Evolutionary conservation across 2,113 vertebrate species (phyloP), one percentile per base, ranked within the genome.

Genomic region (Chroicocephalus ridibundus): DNA sequence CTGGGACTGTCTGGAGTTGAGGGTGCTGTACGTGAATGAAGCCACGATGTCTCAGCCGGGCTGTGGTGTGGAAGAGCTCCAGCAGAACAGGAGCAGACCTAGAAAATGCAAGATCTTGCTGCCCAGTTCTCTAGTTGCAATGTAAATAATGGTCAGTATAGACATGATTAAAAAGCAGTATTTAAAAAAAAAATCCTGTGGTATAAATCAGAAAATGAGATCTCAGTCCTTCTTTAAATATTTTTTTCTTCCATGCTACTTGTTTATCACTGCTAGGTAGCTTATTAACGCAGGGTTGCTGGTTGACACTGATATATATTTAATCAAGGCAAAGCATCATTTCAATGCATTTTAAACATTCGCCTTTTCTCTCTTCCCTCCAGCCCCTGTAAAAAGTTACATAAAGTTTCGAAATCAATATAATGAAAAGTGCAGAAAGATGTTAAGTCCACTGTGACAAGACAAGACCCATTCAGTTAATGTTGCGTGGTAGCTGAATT

Each of bases 41-140:
- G 7, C 25, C 18, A 58, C 0, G 0, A 11, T 38, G 38, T 60
- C 32, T 71, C 69, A 71, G 27, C 13, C 52, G 58, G 44, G n/a
- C 15, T 51, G 7, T 74, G 29, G 11, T 40, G 17, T 32, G 31
- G 57, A 22, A 90, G 88, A 72, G 6, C 22, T 78, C 61, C 58
- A 88, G 14, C 20, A 91, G n/a, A 26, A 71, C 5, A n/a, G 72
- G 25, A 74, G 8, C 26, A 76, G 47, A 8, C 12, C 38, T 57
- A 54, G 32, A 24, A 91, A 87, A 61, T 32, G 19, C 13, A 60
- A 64, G 47, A 38, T 36, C 18, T 49, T 84, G 31, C 27, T 57
- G 11, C 21, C 36, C 31, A 54, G 0, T 54, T 75, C 29, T 82
- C 51, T 51, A 19, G 10, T 29, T 69, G 20, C 0, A 0, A 46